These are phyloP conservation scores for Marasmarcha lunaedactyla DNA, from an alignment of 2,888 invertebrate genomes.

Conservation along the genomic window DNA sequence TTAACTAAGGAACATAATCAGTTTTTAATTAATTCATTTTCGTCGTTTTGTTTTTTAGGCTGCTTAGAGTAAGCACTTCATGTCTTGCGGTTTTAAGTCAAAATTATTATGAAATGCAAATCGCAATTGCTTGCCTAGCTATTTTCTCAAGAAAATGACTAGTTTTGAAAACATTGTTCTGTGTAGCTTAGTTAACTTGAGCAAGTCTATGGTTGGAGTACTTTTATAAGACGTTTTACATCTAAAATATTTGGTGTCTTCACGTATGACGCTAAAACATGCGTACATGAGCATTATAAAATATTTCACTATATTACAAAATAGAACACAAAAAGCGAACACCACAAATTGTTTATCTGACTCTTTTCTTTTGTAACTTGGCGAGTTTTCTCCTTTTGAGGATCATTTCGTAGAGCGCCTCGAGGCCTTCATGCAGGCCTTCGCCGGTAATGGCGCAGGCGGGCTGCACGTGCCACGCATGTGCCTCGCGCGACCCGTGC, in stretches of 20 bases:
- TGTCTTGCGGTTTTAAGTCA: too few species aligned
- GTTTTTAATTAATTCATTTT: too few species aligned
- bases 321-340: conserved; percentile 14
- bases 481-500: conserved; percentile 67
- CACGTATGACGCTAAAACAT: conserved; percentile 44
- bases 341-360: conserved; percentile 69
- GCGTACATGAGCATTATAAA: conserved; percentile 43
- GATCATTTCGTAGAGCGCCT: conserved; percentile 95
- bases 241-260: conserved; percentile 61
- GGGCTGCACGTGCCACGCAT: conserved; percentile 90
- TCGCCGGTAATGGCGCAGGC: conserved; percentile 98
- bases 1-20: too few species aligned
- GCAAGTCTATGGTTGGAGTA: conserved; percentile 63
- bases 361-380: conserved; percentile 86
- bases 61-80: too few species aligned
- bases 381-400: conserved; percentile 91
- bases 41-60: too few species aligned
- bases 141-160: conserved; percentile 68
- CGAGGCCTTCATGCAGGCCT: conserved; percentile 94
- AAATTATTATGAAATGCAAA: too few species aligned
- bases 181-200: conserved; percentile 59
- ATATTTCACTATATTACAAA: conserved; percentile 29
- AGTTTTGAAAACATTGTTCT: conserved; percentile 47
- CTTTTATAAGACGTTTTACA: conserved; percentile 62
- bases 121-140: conserved; percentile 24